Evolutionary conservation across 1,140 invertebrate species (phyloP).

Genomic region (Kradibia gibbosae): DNA sequence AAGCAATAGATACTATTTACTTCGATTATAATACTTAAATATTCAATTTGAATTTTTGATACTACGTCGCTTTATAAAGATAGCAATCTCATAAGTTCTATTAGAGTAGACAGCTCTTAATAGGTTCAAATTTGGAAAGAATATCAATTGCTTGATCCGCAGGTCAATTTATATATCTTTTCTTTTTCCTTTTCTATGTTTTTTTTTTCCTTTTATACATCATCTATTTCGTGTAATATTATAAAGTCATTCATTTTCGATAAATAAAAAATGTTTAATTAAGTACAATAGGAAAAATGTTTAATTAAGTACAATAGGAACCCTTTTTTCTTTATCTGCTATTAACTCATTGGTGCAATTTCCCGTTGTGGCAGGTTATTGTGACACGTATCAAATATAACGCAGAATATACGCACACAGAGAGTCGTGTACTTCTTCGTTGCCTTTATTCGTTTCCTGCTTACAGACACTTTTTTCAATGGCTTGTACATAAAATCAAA

Average conservation of each 20-base stretch:
- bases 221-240: background rate
- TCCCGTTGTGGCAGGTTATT: background rate
- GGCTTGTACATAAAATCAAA: constrained; percentile 21
- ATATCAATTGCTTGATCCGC: constrained; percentile 9
- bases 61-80: background rate
- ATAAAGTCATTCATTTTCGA: background rate
- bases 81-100: constrained; percentile 16
- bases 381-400: constrained; percentile 26
- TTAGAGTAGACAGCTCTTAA: constrained; percentile 6
- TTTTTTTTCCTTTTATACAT: background rate
- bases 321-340: background rate
- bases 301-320: background rate
- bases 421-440: background rate
- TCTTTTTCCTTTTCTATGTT: background rate
- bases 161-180: background rate
- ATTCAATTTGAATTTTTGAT: background rate
- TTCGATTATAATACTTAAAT: constrained; percentile 7
- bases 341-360: background rate
- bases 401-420: background rate
- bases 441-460: constrained; percentile 1
- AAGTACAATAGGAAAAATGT: too few relatives aligned
- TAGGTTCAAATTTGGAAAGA: constrained; percentile 1
- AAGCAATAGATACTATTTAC: too few relatives aligned
- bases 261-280: background rate
- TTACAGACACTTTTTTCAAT: constrained; percentile 21